Base-by-base conservation (phyloP, 2,888 invertebrate species). In the Adelphocoris suturalis region DNA sequence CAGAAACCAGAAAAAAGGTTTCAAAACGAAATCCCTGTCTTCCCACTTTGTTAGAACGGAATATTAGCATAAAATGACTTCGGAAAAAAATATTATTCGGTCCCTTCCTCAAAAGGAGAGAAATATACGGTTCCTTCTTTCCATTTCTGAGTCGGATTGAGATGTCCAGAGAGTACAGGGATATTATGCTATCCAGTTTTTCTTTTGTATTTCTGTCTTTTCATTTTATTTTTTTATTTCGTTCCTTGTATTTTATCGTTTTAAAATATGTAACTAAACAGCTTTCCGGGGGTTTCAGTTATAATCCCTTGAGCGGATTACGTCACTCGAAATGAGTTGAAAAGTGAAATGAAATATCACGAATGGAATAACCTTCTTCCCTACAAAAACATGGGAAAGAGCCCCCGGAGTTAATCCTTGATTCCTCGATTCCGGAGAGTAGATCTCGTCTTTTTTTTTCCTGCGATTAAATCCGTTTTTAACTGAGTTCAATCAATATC, bases 271-370 rank as follows among this genome's bases (percentile, higher is more conserved):
- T 55, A 82, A 82, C 82, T 48, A 48, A 82, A 82, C 82, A 46
- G 82, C 82, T 82, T 82, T 47, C 82, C 68, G 19, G 82, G 52
- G 19, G 47, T 82, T 82, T 82, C 82, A 27, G 82, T 82, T 82
- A n/a, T 82, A 82, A 82, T 82, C 82, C 82, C 12, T 27, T 82
- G 82, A 82, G 82, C 82, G 82, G 82, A 82, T 82, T 82, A 82
- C 82, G 82, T 82, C 82, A 82, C 68, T 68, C 68, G 82, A 48
- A 82, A 55, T 55, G 48, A 48, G 82, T 80, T 82, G 82, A 82
- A 82, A 82, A 48, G 68, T 68, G 68, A 68, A 68, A 68, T 68
- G 68, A 68, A 68, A 68, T 68, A 68, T 68, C 68, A 27, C 19
- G 68, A 19, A 23, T 68, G 68, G 68, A 68, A 68, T 68, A 3